Base-by-base conservation (phyloP, 2,797 vertebrate species). In the Danio aesculapii region DNA sequence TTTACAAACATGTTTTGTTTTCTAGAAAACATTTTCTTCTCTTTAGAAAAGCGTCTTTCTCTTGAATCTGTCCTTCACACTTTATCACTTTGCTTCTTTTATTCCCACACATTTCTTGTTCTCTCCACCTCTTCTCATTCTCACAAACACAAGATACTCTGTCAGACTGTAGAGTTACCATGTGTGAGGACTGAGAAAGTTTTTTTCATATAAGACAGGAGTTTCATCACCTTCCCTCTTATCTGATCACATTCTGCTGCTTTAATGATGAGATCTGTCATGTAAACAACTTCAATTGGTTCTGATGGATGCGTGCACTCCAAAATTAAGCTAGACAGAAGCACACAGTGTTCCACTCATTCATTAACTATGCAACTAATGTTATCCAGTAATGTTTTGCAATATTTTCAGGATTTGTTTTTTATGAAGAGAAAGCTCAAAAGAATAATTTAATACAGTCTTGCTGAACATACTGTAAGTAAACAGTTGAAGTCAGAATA, bases 191-290 rank as follows among this genome's bases (percentile, higher is more conserved):
- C 47, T 76, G 64, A 43, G 47, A 74, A 68, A 13, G 6, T 47
- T 64, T 43, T 76, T 76, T 81, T 80, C 75, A 83, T 64, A 75
- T 69, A 50, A 77, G 10, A 43, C 17, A 52, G 39, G 47, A 17
- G 6, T 30, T 84, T 86, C 81, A 78, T 88, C 64, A 68, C 69
- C 58, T 43, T 39, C 75, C 81, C 30, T 16, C 30, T 62, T 41
- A 41, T 62, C 39, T 62, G 59, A 62, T 61, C 39, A 62, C 72
- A 57, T 46, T 80, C 58, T 44, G 52, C 30, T 52, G 52, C 67
- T 21, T 50, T 41, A 19, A 79, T 0, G 6, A 8, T 19, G 47
- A 12, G 8, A 76, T 39, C 66, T 41, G 13, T 41, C 7, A 62
- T 8, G 41, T 41, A 62, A 62, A 14, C 13, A 62, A 62, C 13